Base-by-base conservation (phyloP, 1,140 invertebrate species). In the Aphaenogaster rudis region DNA sequence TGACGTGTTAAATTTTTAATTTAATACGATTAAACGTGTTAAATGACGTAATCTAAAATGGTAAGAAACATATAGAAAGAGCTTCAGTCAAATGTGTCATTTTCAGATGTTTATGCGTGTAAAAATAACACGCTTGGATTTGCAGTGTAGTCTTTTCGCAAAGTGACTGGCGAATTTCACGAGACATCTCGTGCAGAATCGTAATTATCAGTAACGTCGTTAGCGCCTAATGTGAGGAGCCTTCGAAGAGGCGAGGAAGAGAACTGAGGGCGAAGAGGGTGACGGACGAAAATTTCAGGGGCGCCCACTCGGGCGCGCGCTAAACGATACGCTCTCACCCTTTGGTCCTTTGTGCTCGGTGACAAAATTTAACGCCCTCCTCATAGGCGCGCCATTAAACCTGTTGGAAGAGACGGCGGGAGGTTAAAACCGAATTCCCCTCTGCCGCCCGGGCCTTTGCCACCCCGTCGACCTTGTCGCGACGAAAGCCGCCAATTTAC, bases 401-500 rank as follows among this genome's bases (percentile, higher is more conserved):
- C 85, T 54, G 69, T 17, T 67, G 50, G 57, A 15, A 66, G 57
- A 17, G 64, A 36, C 45, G 28, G 52, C 39, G 15, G 67, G 50
- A 52, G 54, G 42, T 15, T 63, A 57, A 50, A 39, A 48, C 80
- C 61, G 28, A 50, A 39, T 54, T 28, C 36, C 52, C 48, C 36
- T 28, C 52, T 42, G 3, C 36, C 7, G 33, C 11, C 33, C 17
- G 36, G n/a, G 5, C 13, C 52, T 61, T 21, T 11, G n/a, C 61
- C 42, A 13, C 21, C 74, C 54, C 79, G 59, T 76, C 74, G 77
- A 15, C 84, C 74, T 72, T 61, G 88, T 87, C 88, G 79, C 86
- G 88, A 91, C 82, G 89, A 90, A 90, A 90, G 78, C 90, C 89
- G 89, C 86, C 90, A 91, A 90, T 91, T 91, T 91, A 88, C 81